Base-by-base conservation (phyloP, 2,888 invertebrate species). In the Parochlus steinenii region DNA sequence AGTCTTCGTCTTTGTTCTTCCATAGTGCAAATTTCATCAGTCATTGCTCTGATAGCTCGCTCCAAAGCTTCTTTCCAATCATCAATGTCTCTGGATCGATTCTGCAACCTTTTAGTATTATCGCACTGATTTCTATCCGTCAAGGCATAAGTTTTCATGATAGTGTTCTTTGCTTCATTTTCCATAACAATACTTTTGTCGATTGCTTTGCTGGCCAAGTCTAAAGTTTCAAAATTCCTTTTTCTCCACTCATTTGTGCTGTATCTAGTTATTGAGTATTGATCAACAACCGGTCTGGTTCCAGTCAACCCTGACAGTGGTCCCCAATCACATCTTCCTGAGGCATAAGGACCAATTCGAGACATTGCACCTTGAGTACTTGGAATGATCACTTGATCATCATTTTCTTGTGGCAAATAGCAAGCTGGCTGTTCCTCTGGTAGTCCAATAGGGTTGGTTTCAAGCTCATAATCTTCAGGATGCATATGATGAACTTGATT, bases 41-140 rank as follows among this genome's bases (percentile, higher is more conserved):
- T 67, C 42, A 77, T 71, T 1, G 71, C 69, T 40, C 63, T 64
- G 42, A 78, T 71, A 7, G 76, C 69, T 38, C 67, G 64, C 48
- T 80, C 79, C 15, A 83, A 59, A 47, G 80, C 78, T 12, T 65
- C 68, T 58, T 80, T 81, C 78, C 78, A 81, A 44, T 74, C 66
- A 45, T 71, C 71, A 35, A 83, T 63, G 40, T 79, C 72, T 45
- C 66, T 66, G 5, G 74, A 69, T 32, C 81, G 69, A 42, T 68
- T 69, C 34, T 67, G 66, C 12, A 82, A 48, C 38, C 71, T 62
- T 41, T 70, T 69, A 1, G 71, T 74, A 40, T 72, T 77, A 42
- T 77, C 73, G 27, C 58, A 58, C 48, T 82, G 80, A 14, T 69
- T 67, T 51, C 74, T 74, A 45, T 77, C 74, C 2, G 75, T 65